phyloP scores from a whole-genome alignment of 2,888 invertebrate genomes.

The Pheosia gnoma region DNA sequence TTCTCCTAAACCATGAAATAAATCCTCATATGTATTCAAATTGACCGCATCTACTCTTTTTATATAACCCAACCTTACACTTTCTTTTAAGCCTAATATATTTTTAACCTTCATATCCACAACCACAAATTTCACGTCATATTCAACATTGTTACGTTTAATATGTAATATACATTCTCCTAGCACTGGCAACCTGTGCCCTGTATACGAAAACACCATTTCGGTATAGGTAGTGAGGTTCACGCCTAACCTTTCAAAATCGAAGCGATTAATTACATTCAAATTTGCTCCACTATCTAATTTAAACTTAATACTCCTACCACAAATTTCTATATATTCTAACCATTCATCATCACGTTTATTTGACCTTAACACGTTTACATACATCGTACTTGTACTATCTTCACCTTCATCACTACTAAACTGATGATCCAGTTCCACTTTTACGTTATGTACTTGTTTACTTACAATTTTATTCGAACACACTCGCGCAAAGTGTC shows the following conservation, averaged over 20 bases:
- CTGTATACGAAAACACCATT: neutral
- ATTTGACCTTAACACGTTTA: neutral
- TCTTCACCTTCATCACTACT: neutral
- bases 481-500: slow-evolving; percentile 4
- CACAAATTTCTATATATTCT: slow-evolving; percentile 1
- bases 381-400: neutral
- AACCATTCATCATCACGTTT: neutral
- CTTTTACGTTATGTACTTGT: neutral
- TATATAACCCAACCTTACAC: slow-evolving; percentile 10
- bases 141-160: neutral
- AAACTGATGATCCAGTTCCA: neutral
- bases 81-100: slow-evolving; percentile 12
- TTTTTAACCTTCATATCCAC: slow-evolving; percentile 7
- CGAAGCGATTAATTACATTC: neutral
- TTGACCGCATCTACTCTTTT: slow-evolving; percentile 8
- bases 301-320: slow-evolving; percentile 5
- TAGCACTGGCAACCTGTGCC: neutral
- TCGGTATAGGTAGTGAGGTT: neutral
- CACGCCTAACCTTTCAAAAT: neutral
- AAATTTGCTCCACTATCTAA: slow-evolving; percentile 5
- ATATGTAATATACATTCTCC: slow-evolving; percentile 1
- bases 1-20: slow-evolving; percentile 30
- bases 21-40: slow-evolving; percentile 17
- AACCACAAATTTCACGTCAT: slow-evolving; percentile 11
- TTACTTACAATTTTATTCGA: neutral